phyloP scores from a whole-genome alignment of 2,888 invertebrate genomes.

The Craniophora ligustri region DNA sequence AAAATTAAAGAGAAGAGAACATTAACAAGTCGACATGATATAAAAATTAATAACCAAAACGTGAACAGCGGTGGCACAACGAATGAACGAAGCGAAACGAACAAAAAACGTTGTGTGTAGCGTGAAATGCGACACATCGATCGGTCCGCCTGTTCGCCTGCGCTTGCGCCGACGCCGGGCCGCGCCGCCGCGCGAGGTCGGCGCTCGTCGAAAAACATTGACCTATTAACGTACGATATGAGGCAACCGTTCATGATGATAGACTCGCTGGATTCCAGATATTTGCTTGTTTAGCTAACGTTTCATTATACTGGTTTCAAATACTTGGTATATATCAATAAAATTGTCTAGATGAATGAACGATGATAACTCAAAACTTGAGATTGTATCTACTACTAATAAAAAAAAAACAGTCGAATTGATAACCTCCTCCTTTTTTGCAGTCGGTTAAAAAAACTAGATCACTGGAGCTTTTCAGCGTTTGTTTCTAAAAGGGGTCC shows the following conservation, averaged over 20 bases:
- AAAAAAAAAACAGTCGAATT: no score
- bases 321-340: constrained; percentile 3
- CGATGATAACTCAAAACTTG: no score
- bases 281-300: constrained; percentile 36
- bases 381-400: no score
- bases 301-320: background rate
- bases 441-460: no score
- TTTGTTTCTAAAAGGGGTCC: no score
- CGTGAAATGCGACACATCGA: constrained; percentile 50
- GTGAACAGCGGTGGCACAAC: constrained; percentile 40
- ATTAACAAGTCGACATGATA: constrained; percentile 39
- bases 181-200: constrained; percentile 55
- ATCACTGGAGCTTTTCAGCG: no score
- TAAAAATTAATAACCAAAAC: constrained; percentile 48
- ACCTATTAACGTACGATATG: constrained; percentile 62
- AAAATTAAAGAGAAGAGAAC: constrained; percentile 25
- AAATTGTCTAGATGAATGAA: no score
- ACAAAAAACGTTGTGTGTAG: constrained; percentile 39
- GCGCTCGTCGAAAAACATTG: constrained; percentile 61
- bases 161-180: constrained; percentile 39
- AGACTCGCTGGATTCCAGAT: constrained; percentile 49
- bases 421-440: no score
- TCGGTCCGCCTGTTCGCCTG: no score
- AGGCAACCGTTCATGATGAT: constrained; percentile 55
- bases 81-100: constrained; percentile 44